These are phyloP conservation scores for Alexandromys fortis DNA, from an alignment of 2,113 vertebrate species.

Conservation along the genomic window DNA sequence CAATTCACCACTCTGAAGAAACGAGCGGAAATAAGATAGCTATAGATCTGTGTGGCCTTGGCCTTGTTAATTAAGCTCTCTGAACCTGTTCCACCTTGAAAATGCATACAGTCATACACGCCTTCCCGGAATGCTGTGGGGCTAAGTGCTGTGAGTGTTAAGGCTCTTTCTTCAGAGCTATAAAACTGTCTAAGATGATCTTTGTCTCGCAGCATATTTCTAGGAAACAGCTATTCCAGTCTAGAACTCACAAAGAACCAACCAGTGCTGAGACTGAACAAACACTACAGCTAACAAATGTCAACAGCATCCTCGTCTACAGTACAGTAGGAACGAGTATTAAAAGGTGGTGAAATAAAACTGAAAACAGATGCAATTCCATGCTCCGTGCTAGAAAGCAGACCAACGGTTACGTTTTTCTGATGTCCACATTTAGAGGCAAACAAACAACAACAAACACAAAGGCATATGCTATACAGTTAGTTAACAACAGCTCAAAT, in stretches of 20 bases:
- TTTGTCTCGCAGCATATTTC: background rate
- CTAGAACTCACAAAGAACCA: constrained; percentile 13
- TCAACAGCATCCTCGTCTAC: background rate
- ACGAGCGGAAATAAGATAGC: background rate
- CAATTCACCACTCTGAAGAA: background rate
- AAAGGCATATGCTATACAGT: background rate
- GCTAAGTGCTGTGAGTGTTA: background rate
- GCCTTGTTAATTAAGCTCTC: background rate
- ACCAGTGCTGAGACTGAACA: constrained; percentile 22
- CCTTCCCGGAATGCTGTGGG: background rate
- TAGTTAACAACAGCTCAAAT: background rate
- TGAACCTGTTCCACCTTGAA: background rate
- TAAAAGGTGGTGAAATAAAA: constrained; percentile 15
- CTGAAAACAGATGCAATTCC: background rate
- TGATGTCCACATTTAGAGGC: background rate
- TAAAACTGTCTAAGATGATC: constrained; percentile 15
- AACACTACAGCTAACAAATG: constrained; percentile 19
- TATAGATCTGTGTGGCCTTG: background rate
- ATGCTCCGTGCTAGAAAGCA: background rate
- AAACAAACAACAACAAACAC: background rate
- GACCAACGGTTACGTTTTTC: background rate
- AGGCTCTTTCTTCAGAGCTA: constrained; percentile 12
- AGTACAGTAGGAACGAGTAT: background rate
- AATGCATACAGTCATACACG: background rate
- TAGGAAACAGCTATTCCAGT: background rate